Evolutionary conservation across 2,888 invertebrate species (phyloP).

Genomic region (Ecliptopera silaceata): DNA sequence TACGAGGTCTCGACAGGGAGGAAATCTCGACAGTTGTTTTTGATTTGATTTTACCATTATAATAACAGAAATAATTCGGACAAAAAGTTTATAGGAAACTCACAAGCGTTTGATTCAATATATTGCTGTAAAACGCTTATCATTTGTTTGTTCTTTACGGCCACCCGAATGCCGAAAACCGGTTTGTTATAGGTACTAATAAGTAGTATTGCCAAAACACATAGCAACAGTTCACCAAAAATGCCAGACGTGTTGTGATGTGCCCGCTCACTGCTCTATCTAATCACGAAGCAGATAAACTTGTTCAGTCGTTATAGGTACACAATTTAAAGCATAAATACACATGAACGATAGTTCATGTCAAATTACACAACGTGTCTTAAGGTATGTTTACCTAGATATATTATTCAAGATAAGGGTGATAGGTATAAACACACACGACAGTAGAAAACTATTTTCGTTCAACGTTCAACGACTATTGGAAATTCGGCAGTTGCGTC

Average conservation of each 20-base stretch:
- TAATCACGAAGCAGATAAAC: constrained; percentile 20
- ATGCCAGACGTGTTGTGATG: constrained; percentile 20
- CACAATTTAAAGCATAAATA: neutral
- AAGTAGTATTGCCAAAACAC: neutral
- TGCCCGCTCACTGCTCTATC: constrained; percentile 24
- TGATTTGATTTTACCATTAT: too few species aligned
- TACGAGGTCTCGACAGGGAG: too few species aligned
- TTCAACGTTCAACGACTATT: neutral
- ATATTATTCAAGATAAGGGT: neutral
- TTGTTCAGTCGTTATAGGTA: constrained; percentile 14
- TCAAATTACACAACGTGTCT: constrained; percentile 15
- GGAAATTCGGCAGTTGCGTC: neutral
- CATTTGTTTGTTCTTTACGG: too few species aligned
- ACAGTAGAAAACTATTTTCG: neutral
- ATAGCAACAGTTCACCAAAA: constrained; percentile 18
- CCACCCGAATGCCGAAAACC: constrained; percentile 5
- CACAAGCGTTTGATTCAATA: too few species aligned
- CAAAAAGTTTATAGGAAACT: too few species aligned
- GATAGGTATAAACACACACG: neutral
- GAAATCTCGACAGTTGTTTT: too few species aligned
- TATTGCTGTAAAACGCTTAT: too few species aligned
- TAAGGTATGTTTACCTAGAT: neutral
- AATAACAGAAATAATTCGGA: too few species aligned
- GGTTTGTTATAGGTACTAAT: constrained; percentile 4
- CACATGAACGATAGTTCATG: constrained; percentile 15